Evolutionary conservation across 2,113 vertebrate species (phyloP), one percentile per base, ranked within the genome.

Genomic region (Tapirus terrestris): DNA sequence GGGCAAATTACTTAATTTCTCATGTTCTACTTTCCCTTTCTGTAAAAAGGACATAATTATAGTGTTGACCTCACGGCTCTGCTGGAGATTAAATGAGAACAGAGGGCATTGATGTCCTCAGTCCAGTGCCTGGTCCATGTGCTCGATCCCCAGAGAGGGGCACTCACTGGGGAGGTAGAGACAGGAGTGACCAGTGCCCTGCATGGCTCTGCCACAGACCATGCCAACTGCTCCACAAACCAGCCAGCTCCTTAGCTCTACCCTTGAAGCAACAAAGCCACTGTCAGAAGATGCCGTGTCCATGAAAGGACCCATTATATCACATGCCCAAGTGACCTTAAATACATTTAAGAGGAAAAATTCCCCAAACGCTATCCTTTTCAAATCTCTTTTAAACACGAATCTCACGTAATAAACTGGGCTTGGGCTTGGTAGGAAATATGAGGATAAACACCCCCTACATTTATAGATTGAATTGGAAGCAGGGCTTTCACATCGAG

Each of bases 331-430:
- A 56, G 76, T 36, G 43, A 79, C 45, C 8, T 65, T 21, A 36
- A 0, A 20, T 48, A 48, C n/a, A 93, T 91, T 72, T 67, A 61
- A 83, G 58, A 93, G 58, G 61, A 84, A 94, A 91, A 91, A 67
- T 31, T 89, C 20, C 51, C 81, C 31, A 67, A 73, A 91, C 20
- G 45, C 0, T 1, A 25, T 48, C 16, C 48, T 58, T 91, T 81
- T n/a, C 7, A 56, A 70, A 81, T 61, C 27, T 84, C 61, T 43
- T 60, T 14, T 72, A 43, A 94, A 94, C 45, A 65, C 8, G 51
- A 86, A 70, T 33, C 58, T 89, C 82, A 82, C 0, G 5, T 23
- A 63, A 29, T 45, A 83, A 91, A 33, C 45, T 58, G 76, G 70
- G 39, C 33, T 72, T 53, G 29, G n/a, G 72, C 39, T 94, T 39